Evolutionary conservation across 23 tunicate genomes (phyloP), one percentile per base, ranked within the genome.

Genomic region (Ascidia mentula): DNA sequence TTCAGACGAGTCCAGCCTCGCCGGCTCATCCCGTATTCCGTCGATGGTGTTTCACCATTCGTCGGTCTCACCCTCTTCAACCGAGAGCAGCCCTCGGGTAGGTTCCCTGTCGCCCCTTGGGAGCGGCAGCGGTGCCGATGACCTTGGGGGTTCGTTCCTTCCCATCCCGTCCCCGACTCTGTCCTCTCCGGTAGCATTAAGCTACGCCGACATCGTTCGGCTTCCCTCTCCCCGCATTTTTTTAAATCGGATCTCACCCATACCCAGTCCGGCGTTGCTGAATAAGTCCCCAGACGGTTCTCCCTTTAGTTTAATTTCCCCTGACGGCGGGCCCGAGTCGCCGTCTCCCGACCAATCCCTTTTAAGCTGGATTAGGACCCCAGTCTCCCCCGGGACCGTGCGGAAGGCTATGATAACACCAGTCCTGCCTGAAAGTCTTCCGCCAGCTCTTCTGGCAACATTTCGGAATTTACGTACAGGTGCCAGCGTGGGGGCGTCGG

Each of bases 1-100:
- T 22, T 34, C 75, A 71, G 38, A 34, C 30, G 75, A 34, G 2
- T 34, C 24, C 18, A 71, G 75, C 75, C 18, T 22, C 75, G 75
- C 1, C 75, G 18, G 75, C 39, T 71, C 39, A 28, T 36, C 75
- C 75, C 75, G 65, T 53, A 53, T 53, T 53, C 65, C 65, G 65
- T 53, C 65, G 65, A 53, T 53, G 65, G 65, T 53, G 4, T 53
- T 53, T 9, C 22, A 53, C 65, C 65, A 53, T 53, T 53, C 65
- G 65, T 53, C 65, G 65, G 65, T 53, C 65, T 53, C 13, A 53
- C 22, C 65, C 65, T 28, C 7, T 53, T 20, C 22, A 3, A 20
- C 65, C 65, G 65, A 53, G 65, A 53, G 65, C 65, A 28, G 65
- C 65, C 65, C 24, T 53, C 65, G 22, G 28, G 7, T 9, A 3